These are phyloP conservation scores for Rhagoletis pomonella DNA, from an alignment of 1,140 invertebrate genomes.

Conservation along the genomic window DNA sequence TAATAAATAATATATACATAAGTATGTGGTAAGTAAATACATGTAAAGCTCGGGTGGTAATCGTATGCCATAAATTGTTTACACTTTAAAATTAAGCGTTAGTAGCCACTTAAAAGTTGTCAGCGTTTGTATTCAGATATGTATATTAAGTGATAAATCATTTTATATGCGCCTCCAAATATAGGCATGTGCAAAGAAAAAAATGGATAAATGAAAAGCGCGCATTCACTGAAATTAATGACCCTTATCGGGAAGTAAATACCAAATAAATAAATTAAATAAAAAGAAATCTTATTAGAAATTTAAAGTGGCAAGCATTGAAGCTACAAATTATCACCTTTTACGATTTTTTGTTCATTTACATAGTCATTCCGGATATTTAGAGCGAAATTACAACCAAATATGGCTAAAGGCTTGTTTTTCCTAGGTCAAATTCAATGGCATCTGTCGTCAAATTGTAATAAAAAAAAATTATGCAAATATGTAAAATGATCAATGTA, in stretches of 20 bases:
- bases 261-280: neutral
- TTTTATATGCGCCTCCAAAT: neutral
- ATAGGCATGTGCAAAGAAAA: neutral
- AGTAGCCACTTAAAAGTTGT: neutral
- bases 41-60: neutral
- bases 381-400: no score
- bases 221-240: conserved; percentile 5
- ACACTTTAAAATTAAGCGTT: neutral
- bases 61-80: neutral
- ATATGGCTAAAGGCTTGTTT: no score
- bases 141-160: neutral
- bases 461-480: no score
- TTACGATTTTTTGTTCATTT: no score
- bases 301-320: conserved; percentile 6
- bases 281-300: neutral
- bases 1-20: no score
- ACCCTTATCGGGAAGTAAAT: conserved; percentile 8
- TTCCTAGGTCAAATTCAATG: no score
- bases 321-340: no score
- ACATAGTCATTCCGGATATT: no score
- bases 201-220: neutral
- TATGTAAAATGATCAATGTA: no score
- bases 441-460: no score
- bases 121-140: neutral
- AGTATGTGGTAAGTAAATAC: no score